Evolutionary conservation across 2,113 vertebrate species (phyloP).

Genomic region (Sisor rabdophorus): DNA sequence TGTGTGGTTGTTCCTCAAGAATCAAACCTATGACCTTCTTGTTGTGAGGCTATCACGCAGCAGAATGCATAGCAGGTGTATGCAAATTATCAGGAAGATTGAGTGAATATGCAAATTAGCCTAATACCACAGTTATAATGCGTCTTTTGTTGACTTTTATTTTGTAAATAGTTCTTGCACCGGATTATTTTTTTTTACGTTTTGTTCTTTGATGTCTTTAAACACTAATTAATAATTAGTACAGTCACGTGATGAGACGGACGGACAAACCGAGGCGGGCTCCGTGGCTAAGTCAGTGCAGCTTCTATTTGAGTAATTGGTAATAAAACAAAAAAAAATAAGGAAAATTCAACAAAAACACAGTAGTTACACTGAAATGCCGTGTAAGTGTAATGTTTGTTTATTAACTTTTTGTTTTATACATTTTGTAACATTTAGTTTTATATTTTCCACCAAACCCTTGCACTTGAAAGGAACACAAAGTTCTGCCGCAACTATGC

Average conservation of each 20-base stretch:
- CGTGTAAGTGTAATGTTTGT: neutral
- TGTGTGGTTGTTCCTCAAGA: no score
- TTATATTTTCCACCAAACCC: no score
- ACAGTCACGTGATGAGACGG: neutral
- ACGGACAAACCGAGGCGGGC: no score
- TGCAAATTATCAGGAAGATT: neutral
- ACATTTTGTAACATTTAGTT: neutral
- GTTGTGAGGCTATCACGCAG: no score
- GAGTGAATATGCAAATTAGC: neutral
- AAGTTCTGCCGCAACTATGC: no score
- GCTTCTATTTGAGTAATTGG: neutral
- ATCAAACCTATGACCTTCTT: no score
- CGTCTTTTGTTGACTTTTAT: neutral
- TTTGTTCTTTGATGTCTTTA: no score
- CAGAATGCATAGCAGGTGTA: neutral
- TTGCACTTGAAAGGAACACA: no score
- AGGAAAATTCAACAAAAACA: neutral
- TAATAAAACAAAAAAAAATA: neutral
- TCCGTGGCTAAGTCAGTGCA: neutral
- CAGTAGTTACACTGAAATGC: neutral
- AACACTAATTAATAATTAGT: neutral
- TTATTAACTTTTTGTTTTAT: neutral
- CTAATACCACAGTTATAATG: neutral
- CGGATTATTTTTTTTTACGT: no score
- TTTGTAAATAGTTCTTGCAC: no score